A percentile compares a stretch with the other conserved stretches of the same genome.
Conservation (phyloP, 2,888 invertebrate genomes). For the Brachynemurus nebulosus region DNA sequence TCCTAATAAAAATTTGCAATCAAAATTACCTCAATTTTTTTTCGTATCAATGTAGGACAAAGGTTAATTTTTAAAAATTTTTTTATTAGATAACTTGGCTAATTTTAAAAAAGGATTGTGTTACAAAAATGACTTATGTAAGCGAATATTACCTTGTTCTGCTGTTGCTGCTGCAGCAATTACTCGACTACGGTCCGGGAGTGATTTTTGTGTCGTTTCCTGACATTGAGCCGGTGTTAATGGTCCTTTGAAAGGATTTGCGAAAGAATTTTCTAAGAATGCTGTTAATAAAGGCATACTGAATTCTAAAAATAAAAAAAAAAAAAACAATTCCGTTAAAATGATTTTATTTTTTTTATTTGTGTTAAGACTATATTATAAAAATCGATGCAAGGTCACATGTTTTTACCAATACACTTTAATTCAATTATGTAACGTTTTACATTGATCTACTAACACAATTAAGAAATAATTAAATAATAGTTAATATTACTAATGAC, state of each 20-base stretch:
- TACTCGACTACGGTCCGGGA: slow-evolving; percentile 22
- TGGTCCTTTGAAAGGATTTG: slow-evolving; percentile 49
- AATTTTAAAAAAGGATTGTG: no score
- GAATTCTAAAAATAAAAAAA: background rate
- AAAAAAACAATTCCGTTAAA: background rate
- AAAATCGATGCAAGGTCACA: background rate
- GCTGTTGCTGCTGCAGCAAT: slow-evolving; percentile 25
- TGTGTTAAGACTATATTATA: no score
- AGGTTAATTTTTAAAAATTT: no score
- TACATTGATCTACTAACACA: background rate
- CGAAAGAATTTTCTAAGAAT: slow-evolving; percentile 45
- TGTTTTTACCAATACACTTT: background rate
- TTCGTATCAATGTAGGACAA: no score
- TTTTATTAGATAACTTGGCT: no score
- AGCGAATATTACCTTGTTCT: slow-evolving; percentile 24
- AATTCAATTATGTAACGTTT: background rate
- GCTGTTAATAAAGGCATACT: slow-evolving; percentile 39
- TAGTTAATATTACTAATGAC: no score
- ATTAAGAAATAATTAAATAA: no score
- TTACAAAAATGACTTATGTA: no score
- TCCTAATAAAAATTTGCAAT: no score
- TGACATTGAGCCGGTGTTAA: slow-evolving; percentile 40
- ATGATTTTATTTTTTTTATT: background rate
- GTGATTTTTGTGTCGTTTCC: slow-evolving; percentile 1
- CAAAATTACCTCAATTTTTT: no score